phyloP scores from a whole-genome alignment of 1,140 invertebrate genomes.

The Cotesia glomerata region DNA sequence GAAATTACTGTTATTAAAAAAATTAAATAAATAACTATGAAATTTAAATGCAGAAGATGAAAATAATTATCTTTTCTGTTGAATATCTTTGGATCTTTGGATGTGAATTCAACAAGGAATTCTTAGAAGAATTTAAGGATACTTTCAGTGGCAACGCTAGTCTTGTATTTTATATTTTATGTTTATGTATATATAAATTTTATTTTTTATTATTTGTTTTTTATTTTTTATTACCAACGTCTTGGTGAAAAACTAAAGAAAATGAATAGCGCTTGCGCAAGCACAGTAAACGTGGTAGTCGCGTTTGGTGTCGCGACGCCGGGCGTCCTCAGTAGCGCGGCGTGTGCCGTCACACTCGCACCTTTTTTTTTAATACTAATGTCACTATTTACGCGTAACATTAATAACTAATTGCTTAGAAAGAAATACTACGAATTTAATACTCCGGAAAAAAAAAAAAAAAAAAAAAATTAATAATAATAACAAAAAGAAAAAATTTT shows the following conservation, averaged over 20 bases:
- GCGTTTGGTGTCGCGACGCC: constrained; percentile 47
- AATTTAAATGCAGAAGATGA: background rate
- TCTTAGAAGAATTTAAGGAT: background rate
- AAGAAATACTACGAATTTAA: no score
- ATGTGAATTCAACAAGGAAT: background rate
- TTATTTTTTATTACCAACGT: constrained; percentile 4
- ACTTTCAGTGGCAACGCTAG: no score
- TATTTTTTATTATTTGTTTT: constrained; percentile 6
- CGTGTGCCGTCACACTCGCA: constrained; percentile 61
- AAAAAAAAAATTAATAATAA: no score
- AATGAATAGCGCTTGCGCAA: constrained; percentile 48
- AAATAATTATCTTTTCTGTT: background rate
- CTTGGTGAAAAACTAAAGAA: constrained; percentile 5
- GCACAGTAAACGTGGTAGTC: constrained; percentile 31
- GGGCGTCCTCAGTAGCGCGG: constrained; percentile 60
- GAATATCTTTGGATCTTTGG: background rate
- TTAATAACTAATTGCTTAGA: background rate
- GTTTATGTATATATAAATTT: background rate
- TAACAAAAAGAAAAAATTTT: no score
- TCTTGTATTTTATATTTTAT: no score
- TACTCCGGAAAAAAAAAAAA: no score
- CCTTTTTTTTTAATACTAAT: constrained; percentile 38
- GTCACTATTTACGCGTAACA: background rate
- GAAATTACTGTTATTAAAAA: no score
- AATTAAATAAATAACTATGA: no score